These are phyloP conservation scores for Ophonus ardosiacus DNA, from an alignment of 2,888 invertebrate species.

Conservation along the genomic window DNA sequence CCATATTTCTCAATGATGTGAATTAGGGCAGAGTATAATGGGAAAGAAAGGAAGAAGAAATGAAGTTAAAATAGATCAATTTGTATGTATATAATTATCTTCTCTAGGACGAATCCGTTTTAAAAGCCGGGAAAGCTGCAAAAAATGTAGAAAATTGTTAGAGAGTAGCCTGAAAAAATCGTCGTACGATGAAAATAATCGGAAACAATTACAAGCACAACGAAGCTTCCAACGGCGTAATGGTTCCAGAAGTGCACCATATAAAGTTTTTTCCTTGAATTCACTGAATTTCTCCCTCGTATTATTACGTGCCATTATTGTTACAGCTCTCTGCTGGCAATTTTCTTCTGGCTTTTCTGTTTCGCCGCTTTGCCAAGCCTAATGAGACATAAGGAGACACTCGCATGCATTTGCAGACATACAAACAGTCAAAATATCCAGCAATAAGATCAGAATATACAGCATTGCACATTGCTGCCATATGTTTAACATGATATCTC, in stretches of 20 bases:
- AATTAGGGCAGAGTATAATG: neutral
- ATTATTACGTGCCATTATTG: slow-evolving; percentile 60
- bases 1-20: neutral
- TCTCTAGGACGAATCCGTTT: slow-evolving; percentile 7
- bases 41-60: neutral
- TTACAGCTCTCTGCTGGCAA: slow-evolving; percentile 61
- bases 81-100: neutral
- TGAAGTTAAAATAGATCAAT: slow-evolving; percentile 19
- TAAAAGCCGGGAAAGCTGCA: slow-evolving; percentile 13
- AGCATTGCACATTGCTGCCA: neutral
- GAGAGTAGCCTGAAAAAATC: slow-evolving; percentile 46
- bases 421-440: slow-evolving; percentile 14
- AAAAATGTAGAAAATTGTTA: slow-evolving; percentile 39
- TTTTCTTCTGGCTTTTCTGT: slow-evolving; percentile 58
- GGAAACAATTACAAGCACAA: slow-evolving; percentile 62
- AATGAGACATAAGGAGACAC: slow-evolving; percentile 56
- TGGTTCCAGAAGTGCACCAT: slow-evolving; percentile 59
- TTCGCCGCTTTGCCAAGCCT: slow-evolving; percentile 20
- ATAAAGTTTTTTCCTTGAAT: slow-evolving; percentile 60
- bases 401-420: slow-evolving; percentile 18
- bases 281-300: slow-evolving; percentile 49
- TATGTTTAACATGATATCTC: neutral
- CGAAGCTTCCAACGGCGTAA: slow-evolving; percentile 48
- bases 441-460: neutral
- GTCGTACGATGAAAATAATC: slow-evolving; percentile 57